Base-by-base conservation (phyloP, 2,888 invertebrate genomes). In the Pammene fasciana region DNA sequence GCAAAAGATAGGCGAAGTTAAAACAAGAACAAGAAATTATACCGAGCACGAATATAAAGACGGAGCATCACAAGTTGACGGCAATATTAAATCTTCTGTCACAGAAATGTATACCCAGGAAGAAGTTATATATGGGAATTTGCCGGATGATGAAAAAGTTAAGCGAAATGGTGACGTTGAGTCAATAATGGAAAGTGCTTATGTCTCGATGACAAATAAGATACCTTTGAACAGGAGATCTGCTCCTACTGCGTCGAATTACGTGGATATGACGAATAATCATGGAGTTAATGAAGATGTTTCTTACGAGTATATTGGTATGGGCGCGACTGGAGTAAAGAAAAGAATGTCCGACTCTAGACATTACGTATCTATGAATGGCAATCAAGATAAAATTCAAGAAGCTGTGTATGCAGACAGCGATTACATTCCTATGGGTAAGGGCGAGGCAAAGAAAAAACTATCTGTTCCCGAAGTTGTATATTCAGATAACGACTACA, bases 141-240 rank as follows among this genome's bases (percentile, higher is more conserved):
- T 84, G 48, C 78, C 82, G 0, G 82, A 85, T 72, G 84, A 86
- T 67, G 75, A 79, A 65, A 86, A 85, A 75, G 79, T 75, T 3
- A 64, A 52, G 14, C 57, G 56, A 48, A 41, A 68, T 45, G 57
- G 50, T 11, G 65, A 70, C 18, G n/a, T 52, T 46, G 50, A 45
- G 36, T 56, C 57, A 14, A 68, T 64, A 41, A 38, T 38, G 38
- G 65, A 65, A 26, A 45, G 54, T 55, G 5, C 26, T 43, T 59
- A 65, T 55, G 59, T 34, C 9, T 34, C 8, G 11, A 68, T 54
- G 65, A 14, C 11, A 14, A n/a, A 14, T 11, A 34, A 18, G 52
- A 26, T 34, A 6, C 10, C 16, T 48, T 34, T 46, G 11, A n/a
- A 48, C 11, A 60, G 59, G 9, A 26, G 52, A 9, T 70, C 68